Conservation (phyloP, 1,140 invertebrate species). For the Nixonia krombeini region DNA sequence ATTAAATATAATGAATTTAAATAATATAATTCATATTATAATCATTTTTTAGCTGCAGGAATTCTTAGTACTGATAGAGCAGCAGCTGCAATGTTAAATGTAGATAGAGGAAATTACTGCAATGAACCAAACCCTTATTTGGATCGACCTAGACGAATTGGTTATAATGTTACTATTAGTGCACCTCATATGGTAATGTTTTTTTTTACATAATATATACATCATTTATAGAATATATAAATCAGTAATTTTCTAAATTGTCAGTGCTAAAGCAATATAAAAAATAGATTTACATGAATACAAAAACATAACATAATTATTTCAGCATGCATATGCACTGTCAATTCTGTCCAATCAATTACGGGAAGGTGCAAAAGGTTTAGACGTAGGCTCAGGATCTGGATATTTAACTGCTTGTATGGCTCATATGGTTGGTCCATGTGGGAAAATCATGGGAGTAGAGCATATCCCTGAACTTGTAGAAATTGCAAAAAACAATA, state of each 20-base stretch:
- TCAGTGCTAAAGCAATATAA: not conserved
- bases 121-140: slow-evolving; percentile 83
- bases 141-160: slow-evolving; percentile 91
- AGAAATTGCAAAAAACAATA: slow-evolving; percentile 58
- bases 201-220: slow-evolving; percentile 2
- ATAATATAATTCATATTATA: not conserved
- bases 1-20: slow-evolving; percentile 7
- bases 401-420: slow-evolving; percentile 83
- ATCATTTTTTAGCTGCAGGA: slow-evolving; percentile 79
- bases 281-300: not conserved
- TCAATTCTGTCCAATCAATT: slow-evolving; percentile 63
- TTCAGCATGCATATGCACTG: slow-evolving; percentile 70
- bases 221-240: not conserved
- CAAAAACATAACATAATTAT: too few species aligned
- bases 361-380: slow-evolving; percentile 65
- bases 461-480: slow-evolving; percentile 81
- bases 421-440: slow-evolving; percentile 78
- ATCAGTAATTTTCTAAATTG: not conserved
- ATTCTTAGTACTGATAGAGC: slow-evolving; percentile 87
- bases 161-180: slow-evolving; percentile 94
- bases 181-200: slow-evolving; percentile 95
- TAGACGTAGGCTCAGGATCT: slow-evolving; percentile 83
- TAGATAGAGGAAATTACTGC: slow-evolving; percentile 89
- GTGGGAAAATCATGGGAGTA: slow-evolving; percentile 77
- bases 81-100: slow-evolving; percentile 85